Conservation (phyloP, 2,888 invertebrate species). For the Synergus laeviventris region DNA sequence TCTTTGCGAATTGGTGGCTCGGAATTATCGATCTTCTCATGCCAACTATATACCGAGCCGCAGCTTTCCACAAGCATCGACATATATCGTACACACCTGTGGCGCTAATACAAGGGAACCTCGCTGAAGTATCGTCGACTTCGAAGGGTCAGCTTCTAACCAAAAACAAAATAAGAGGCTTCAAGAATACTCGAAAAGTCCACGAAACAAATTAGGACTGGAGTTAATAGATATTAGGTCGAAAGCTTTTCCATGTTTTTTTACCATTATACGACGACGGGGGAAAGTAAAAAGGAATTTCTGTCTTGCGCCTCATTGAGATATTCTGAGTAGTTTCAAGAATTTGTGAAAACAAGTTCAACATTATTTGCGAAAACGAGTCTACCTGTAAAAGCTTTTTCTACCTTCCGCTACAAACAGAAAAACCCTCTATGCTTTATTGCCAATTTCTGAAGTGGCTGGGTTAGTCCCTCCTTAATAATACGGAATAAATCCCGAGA, state of each 20-base stretch:
- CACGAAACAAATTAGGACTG: neutral
- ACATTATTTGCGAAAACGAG: no score
- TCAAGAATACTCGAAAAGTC: slow-evolving; percentile 7
- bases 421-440: neutral
- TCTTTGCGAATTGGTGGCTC: slow-evolving; percentile 4
- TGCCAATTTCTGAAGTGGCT: neutral
- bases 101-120: neutral
- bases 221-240: neutral
- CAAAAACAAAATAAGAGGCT: slow-evolving; percentile 17
- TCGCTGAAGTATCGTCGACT: slow-evolving; percentile 15
- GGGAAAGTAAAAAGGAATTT: no score
- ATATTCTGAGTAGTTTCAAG: no score
- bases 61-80: slow-evolving; percentile 7
- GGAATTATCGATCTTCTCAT: slow-evolving; percentile 24
- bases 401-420: neutral
- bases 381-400: neutral
- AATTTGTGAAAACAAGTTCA: no score
- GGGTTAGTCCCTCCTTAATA: neutral
- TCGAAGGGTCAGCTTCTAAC: slow-evolving; percentile 21
- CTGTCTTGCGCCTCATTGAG: no score
- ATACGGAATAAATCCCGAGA: neutral
- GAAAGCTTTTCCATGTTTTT: slow-evolving; percentile 2
- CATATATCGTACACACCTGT: slow-evolving; percentile 33
- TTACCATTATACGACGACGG: no score
- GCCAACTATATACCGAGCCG: slow-evolving; percentile 18